phyloP scores from a whole-genome alignment of 2,113 vertebrate genomes.

The Oncorhynchus keta region DNA sequence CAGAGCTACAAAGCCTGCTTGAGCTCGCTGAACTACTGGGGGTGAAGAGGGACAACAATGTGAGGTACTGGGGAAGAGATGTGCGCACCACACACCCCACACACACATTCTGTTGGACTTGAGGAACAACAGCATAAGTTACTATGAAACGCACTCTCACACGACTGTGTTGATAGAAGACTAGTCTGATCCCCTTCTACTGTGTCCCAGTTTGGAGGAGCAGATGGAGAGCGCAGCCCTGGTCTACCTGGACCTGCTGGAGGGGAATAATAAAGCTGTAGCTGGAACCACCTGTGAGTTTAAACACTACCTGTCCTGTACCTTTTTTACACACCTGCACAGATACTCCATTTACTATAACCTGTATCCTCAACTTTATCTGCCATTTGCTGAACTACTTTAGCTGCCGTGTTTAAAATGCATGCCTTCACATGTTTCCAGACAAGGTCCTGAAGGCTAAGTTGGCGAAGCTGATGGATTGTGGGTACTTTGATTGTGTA shows the following conservation, averaged over 20 bases:
- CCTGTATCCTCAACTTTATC: not conserved
- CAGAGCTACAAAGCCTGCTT: slow-evolving; percentile 83
- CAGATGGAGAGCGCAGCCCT: slow-evolving; percentile 88
- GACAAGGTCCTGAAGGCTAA: slow-evolving; percentile 89
- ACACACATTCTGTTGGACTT: not conserved
- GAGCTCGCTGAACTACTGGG: slow-evolving; percentile 83
- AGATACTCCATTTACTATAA: not conserved
- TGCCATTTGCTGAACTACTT: not conserved
- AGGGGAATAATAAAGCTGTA: slow-evolving; percentile 88
- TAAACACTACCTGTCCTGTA: not conserved
- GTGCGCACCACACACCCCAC: no score
- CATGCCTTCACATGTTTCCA: slow-evolving; percentile 47
- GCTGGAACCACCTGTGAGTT: slow-evolving; percentile 92
- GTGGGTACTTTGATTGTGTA: slow-evolving; percentile 86
- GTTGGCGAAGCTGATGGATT: slow-evolving; percentile 81
- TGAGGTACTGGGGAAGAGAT: slow-evolving; percentile 73
- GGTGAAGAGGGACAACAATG: slow-evolving; percentile 74
- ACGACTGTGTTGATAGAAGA: no score
- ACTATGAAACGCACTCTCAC: not conserved
- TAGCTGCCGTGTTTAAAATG: not conserved
- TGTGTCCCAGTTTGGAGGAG: slow-evolving; percentile 80
- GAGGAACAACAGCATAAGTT: not conserved
- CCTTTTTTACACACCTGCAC: not conserved
- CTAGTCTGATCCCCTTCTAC: not conserved
- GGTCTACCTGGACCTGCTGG: slow-evolving; percentile 88